These are phyloP conservation scores for Rhabditoides inermis DNA, from an alignment of 2,888 invertebrate species.

Conservation along the genomic window DNA sequence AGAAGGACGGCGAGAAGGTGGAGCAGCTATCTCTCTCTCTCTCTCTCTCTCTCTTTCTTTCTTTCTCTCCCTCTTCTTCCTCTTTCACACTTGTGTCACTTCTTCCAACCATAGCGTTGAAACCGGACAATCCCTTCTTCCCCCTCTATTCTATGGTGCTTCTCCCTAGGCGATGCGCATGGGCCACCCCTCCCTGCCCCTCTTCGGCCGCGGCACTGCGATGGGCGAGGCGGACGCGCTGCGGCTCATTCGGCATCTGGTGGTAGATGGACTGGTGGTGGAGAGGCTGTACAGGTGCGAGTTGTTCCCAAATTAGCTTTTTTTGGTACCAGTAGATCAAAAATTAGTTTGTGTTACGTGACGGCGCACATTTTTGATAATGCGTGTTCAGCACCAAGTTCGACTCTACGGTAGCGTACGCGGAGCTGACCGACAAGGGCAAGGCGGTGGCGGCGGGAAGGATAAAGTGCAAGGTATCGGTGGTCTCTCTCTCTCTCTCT, in stretches of 20 bases:
- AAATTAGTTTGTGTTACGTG: not conserved
- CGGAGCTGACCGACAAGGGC: constrained; percentile 31
- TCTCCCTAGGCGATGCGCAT: not conserved
- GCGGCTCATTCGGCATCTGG: constrained; percentile 33
- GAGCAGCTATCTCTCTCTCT: constrained; percentile 22
- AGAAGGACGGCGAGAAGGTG: constrained; percentile 30
- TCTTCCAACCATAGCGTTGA: no score
- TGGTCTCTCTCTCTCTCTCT: not conserved
- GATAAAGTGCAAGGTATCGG: constrained; percentile 22
- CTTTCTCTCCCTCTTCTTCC: no score
- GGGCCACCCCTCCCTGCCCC: constrained; percentile 5
- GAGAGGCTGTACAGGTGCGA: no score
- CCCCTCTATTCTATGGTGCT: no score
- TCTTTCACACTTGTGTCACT: no score
- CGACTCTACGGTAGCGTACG: constrained; percentile 29
- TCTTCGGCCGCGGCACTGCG: constrained; percentile 33
- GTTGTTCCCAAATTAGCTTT: no score
- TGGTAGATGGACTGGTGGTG: no score
- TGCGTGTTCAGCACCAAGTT: constrained; percentile 21
- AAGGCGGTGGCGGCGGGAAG: constrained; percentile 17
- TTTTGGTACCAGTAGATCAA: not conserved
- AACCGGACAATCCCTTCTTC: no score
- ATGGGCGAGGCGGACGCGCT: constrained; percentile 34
- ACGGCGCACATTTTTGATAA: constrained; percentile 18
- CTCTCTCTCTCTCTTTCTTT: no score